Evolutionary conservation across 2,888 invertebrate species (phyloP).

Genomic region (Drosophila niveifrons): DNA sequence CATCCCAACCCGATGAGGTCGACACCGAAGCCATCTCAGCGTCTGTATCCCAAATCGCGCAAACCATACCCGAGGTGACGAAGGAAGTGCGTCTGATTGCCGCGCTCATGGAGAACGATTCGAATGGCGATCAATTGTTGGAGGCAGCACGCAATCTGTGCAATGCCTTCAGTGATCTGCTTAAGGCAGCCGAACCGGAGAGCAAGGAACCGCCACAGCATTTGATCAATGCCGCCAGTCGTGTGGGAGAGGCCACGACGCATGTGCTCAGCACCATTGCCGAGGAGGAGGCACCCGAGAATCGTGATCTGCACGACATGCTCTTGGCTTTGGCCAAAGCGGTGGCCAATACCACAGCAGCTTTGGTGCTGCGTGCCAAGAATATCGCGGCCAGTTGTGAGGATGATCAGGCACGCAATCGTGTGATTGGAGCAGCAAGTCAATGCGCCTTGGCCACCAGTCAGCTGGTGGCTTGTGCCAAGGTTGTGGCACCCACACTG

Average conservation of each 20-base stretch:
- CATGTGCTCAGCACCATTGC: conserved; percentile 96
- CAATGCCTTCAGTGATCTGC: conserved; percentile 96
- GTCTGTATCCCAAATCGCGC: conserved; percentile 98
- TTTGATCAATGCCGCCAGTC: conserved; percentile 96
- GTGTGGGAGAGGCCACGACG: conserved; percentile 98
- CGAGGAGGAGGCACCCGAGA: conserved; percentile 95
- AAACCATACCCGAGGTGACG: conserved; percentile 98
- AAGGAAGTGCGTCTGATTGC: conserved; percentile 93
- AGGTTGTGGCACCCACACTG: conserved; percentile 95
- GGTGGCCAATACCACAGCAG: conserved; percentile 99
- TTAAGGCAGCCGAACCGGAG: conserved; percentile 98
- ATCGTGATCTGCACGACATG: conserved; percentile 94
- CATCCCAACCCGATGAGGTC: conserved; percentile 95
- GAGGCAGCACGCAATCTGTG: conserved; percentile 97
- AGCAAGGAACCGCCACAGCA: conserved; percentile 96
- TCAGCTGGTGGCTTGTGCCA: conserved; percentile 98
- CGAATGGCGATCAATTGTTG: conserved; percentile 93
- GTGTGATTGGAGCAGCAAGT: conserved; percentile 97
- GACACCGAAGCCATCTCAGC: conserved; percentile 98
- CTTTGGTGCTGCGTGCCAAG: conserved; percentile 97
- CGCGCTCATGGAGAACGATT: conserved; percentile 95
- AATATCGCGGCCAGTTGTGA: conserved; percentile 96
- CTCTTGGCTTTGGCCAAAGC: conserved; percentile 97
- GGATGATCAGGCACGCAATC: conserved; percentile 86
- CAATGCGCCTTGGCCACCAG: conserved; percentile 99